Base-by-base conservation (phyloP, 2,888 invertebrate species). In the Pycnomerus fuliginosus region DNA sequence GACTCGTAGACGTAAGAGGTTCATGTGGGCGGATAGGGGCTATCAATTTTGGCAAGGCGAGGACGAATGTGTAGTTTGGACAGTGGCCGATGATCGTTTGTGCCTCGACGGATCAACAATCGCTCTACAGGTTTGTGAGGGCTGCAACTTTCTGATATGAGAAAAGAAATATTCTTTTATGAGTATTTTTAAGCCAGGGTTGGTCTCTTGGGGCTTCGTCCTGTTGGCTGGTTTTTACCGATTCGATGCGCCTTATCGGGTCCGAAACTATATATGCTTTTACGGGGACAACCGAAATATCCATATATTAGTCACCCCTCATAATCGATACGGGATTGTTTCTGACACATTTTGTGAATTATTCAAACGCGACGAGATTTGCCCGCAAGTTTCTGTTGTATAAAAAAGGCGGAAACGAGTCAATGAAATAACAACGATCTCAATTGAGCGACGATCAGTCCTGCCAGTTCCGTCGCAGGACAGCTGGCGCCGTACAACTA, bases 401-500 rank as follows among this genome's bases (percentile, higher is more conserved):
- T 29, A 32, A 46, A 49, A 47, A 50, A 45, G 36, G 47, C 40
- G 46, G 47, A 48, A 52, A 40, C 32, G 40, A 50, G 42, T 53
- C 48, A 47, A 53, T 56, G 49, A 52, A 50, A 52, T 45, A 53
- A 52, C 50, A 48, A 41, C 30, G 48, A 47, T 52, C 46, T 53
- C 52, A 48, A 50, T 52, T 50, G 53, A 49, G 44, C 42, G 35
- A 23, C 44, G 50, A 56, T 58, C 56, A 53, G 55, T 52, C 53
- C 51, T 57, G 25, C 51, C 46, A 53, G 38, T 53, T 52, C 42
- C 34, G 53, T 41, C 40, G 50, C 51, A 60, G 61, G 63, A 60
- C 66, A 65, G 56, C 62, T 62, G 64, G 63, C 60, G 63, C 64
- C 62, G 56, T 62, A 60, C 62, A 64, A 65, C 66, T 69, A 68